Percentiles rank a stretch among this genome's conserved stretches.
Conservation (phyloP, 2,888 invertebrate genomes). For the Hemicrepidius hirtus region DNA sequence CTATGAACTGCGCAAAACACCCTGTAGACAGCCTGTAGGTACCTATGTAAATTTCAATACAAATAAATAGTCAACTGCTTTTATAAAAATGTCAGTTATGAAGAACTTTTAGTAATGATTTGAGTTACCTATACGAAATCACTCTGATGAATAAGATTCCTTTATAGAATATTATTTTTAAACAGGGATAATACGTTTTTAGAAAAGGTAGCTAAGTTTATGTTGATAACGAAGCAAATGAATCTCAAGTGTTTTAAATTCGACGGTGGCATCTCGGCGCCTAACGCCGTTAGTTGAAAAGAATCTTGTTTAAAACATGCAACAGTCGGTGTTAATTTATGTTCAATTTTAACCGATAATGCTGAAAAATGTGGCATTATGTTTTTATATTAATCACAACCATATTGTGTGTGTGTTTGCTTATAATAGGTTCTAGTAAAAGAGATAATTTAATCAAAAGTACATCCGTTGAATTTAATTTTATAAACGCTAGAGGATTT, state of each 20-base stretch:
- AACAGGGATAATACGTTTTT: slow-evolving; percentile 19
- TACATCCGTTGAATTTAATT: slow-evolving; percentile 49
- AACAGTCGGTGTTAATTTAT: background rate
- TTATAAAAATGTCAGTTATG: too few relatives aligned
- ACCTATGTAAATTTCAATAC: too few relatives aligned
- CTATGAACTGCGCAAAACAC: too few relatives aligned
- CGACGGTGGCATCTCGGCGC: slow-evolving; percentile 63
- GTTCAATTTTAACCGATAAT: background rate
- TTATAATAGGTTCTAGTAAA: slow-evolving; percentile 35
- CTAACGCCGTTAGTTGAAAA: slow-evolving; percentile 56
- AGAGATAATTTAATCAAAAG: slow-evolving; percentile 43
- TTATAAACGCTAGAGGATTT: slow-evolving; percentile 37
- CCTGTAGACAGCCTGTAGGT: too few relatives aligned
- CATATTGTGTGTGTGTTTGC: slow-evolving; percentile 42
- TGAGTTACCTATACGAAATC: too few relatives aligned
- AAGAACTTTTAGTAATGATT: too few relatives aligned
- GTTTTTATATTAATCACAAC: slow-evolving; percentile 33
- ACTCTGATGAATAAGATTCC: too few relatives aligned
- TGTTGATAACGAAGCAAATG: slow-evolving; percentile 61
- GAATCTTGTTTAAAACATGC: slow-evolving; percentile 11
- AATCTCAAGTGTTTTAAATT: slow-evolving; percentile 66
- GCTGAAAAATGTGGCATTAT: slow-evolving; percentile 50
- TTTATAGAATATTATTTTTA: slow-evolving; percentile 32
- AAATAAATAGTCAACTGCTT: too few relatives aligned
- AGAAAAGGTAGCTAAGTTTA: slow-evolving; percentile 21